Conservation (phyloP, 1,140 invertebrate species). For the Aradophagus sp. region DNA sequence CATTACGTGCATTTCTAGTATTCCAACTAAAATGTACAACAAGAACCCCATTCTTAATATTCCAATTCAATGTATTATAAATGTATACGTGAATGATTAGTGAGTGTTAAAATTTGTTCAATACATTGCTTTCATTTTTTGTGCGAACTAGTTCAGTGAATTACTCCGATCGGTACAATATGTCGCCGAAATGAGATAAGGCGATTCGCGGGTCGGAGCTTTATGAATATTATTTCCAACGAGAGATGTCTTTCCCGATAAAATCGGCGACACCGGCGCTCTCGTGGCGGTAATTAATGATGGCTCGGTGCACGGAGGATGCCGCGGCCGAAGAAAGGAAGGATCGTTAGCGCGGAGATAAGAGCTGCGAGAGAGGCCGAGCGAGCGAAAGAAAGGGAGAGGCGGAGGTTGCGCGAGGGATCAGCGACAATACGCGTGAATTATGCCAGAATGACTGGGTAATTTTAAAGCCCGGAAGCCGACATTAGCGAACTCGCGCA, state of each 20-base stretch:
- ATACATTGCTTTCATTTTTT: conserved; percentile 63
- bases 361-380: conserved; percentile 38
- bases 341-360: conserved; percentile 48
- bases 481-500: conserved; percentile 70
- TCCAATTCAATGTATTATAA: too few species aligned
- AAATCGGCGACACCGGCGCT: conserved; percentile 65
- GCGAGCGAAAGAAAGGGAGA: conserved; percentile 3
- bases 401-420: conserved; percentile 39
- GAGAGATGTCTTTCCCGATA: conserved; percentile 74
- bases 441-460: conserved; percentile 74
- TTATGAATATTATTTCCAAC: conserved; percentile 75
- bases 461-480: conserved; percentile 75
- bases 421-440: conserved; percentile 72
- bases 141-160: too few species aligned
- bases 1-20: too few species aligned
- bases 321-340: conserved; percentile 47
- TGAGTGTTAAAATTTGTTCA: too few species aligned
- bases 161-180: too few species aligned
- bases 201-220: conserved; percentile 60
- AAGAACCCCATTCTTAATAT: too few species aligned
- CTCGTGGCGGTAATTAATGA: conserved; percentile 72
- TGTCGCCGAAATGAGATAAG: conserved; percentile 53
- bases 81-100: too few species aligned
- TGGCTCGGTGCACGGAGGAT: conserved; percentile 53
- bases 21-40: too few species aligned